A percentile compares a stretch with the other conserved stretches of the same genome.
phyloP scores from a whole-genome alignment of 1,140 invertebrate genomes.

The Atta cephalotes region DNA sequence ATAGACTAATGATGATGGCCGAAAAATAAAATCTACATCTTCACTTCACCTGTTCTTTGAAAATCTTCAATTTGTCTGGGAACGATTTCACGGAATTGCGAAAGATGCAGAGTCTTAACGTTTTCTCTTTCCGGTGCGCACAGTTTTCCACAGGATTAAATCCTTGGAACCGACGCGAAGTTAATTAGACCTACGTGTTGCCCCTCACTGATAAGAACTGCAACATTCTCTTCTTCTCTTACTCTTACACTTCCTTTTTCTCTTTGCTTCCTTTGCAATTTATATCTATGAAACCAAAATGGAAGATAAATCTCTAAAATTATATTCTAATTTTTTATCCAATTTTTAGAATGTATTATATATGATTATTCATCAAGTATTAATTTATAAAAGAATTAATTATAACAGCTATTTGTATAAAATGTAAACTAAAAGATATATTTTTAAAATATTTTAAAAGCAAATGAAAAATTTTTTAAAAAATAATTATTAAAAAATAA shows the following conservation, averaged over 20 bases:
- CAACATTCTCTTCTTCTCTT: slow-evolving; percentile 9
- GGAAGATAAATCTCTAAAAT: slow-evolving; percentile 9
- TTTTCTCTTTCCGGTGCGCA: slow-evolving; percentile 50
- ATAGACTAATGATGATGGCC: neutral
- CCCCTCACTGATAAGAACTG: slow-evolving; percentile 67
- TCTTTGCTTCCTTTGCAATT: slow-evolving; percentile 1
- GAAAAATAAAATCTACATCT: slow-evolving; percentile 52
- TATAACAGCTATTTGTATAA: neutral
- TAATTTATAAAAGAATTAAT: neutral
- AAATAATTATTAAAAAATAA: neutral
- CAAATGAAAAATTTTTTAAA: neutral
- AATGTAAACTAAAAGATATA: neutral
- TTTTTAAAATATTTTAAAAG: neutral
- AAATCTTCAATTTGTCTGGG: slow-evolving; percentile 58
- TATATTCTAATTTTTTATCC: neutral
- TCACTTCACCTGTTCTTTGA: slow-evolving; percentile 21
- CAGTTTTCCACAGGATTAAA: slow-evolving; percentile 74
- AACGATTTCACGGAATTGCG: slow-evolving; percentile 61
- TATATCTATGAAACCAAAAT: neutral
- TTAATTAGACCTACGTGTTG: slow-evolving; percentile 75
- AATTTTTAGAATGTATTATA: no score
- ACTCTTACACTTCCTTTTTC: neutral
- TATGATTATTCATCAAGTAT: neutral
- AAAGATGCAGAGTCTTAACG: slow-evolving; percentile 67
- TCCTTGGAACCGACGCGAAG: slow-evolving; percentile 66